Base-by-base conservation (phyloP, 2,113 vertebrate species). In the Ammodytes marinus region DNA sequence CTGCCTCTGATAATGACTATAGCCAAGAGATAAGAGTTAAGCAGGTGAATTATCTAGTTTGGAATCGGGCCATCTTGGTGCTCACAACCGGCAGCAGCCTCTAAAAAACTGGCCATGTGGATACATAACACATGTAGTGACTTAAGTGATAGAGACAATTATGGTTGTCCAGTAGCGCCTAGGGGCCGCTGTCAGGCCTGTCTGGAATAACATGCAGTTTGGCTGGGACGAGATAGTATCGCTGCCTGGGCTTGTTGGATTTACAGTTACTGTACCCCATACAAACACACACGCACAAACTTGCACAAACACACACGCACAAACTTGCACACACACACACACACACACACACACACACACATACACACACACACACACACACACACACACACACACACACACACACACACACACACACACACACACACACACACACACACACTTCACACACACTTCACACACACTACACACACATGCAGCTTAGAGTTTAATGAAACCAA, bases 131-230 rank as follows among this genome's bases (percentile, higher is more conserved):
- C 84, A 71, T 83, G 83, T 73, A 65, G 74, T 69, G 59, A 61
- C 80, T 89, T 85, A 87, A 90, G 65, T 86, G 87, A 92, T 90
- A 80, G 83, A 82, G 89, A 84, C 86, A 84, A 89, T 92, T 92
- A 89, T 69, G 67, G 86, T 39, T 90, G 90, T 90, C 90, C 90
- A 79, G 69, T 66, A 60, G 69, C 14, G 86, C 90, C 86, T 69
- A 59, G 74, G 27, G 81, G 82, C 86, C 50, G 17, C 76, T 84
- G 82, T 79, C 77, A 87, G 69, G 64, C 80, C 79, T 58, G 85
- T 86, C 84, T 90, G 84, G 79, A 82, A 84, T 84, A 86, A 80
- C 82, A 69, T 54, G 80, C 74, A 69, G 84, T 85, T 27, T 15
- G 63, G 69, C 85, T n/a, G 55, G 74, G 85, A 80, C 77, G 45